A percentile compares a stretch with the other conserved stretches of the same genome.
Evolutionary conservation across 2,888 invertebrate genomes (phyloP).

Genomic region (Oasisia sp.): DNA sequence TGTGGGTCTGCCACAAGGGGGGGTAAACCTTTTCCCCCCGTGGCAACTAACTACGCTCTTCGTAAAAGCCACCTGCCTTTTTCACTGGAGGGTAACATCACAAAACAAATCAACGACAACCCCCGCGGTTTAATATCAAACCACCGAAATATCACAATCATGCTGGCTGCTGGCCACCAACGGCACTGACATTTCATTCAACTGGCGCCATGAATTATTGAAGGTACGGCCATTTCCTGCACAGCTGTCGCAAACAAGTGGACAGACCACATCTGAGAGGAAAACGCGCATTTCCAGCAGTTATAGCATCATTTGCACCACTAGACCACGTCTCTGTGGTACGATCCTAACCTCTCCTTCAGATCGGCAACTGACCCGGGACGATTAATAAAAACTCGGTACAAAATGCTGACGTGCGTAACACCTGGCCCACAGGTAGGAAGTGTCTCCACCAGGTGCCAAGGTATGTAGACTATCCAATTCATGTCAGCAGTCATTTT

Average conservation of each 20-base stretch:
- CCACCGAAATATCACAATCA: not conserved
- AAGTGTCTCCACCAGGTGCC: not conserved
- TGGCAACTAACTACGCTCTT: not conserved
- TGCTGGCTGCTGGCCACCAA: not conserved
- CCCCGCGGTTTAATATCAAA: not conserved
- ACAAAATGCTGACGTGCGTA: not conserved
- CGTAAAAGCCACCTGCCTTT: not conserved
- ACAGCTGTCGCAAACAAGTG: not conserved
- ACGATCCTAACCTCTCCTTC: not conserved
- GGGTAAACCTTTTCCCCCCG: too few relatives aligned
- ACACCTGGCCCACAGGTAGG: not conserved
- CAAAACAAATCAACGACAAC: not conserved
- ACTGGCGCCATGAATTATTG: not conserved
- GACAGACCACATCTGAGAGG: not conserved
- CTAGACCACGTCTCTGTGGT: not conserved
- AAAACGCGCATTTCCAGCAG: not conserved
- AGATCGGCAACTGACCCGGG: not conserved
- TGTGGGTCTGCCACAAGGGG: too few relatives aligned
- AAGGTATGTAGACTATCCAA: not conserved
- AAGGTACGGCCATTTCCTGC: not conserved
- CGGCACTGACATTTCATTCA: not conserved
- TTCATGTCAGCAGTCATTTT: not conserved
- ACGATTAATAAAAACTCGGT: not conserved
- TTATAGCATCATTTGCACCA: not conserved
- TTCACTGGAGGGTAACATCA: not conserved